Evolutionary conservation across 1,140 invertebrate species (phyloP).

Genomic region (Matsumurasca onukii): DNA sequence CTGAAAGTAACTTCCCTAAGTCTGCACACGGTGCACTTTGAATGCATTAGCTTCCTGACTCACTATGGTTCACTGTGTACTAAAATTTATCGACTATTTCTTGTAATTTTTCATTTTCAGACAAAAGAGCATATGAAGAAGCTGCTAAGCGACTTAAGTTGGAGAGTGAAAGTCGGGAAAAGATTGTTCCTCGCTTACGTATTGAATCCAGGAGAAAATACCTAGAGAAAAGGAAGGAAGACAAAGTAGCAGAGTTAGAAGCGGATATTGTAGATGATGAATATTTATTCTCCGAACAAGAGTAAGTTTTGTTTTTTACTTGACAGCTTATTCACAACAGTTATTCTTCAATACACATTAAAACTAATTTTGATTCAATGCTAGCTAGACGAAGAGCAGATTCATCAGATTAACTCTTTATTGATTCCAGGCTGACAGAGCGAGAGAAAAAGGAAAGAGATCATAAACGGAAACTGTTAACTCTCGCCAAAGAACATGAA

Average conservation of each 20-base stretch:
- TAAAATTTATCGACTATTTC: constrained; percentile 21
- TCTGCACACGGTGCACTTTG: not conserved
- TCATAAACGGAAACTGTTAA: constrained; percentile 89
- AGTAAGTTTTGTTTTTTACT: constrained; percentile 58
- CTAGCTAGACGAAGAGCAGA: not conserved
- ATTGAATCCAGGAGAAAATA: constrained; percentile 92
- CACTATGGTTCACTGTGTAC: not conserved
- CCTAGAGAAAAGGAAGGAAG: constrained; percentile 92
- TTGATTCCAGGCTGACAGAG: constrained; percentile 71
- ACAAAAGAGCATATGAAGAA: constrained; percentile 83
- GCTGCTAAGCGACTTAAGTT: constrained; percentile 89
- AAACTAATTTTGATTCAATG: no score
- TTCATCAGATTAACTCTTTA: not conserved
- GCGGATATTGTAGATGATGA: constrained; percentile 96
- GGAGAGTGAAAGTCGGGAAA: constrained; percentile 80
- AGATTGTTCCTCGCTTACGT: constrained; percentile 83
- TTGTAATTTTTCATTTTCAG: constrained; percentile 49
- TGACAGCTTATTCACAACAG: not conserved
- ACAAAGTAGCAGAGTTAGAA: constrained; percentile 95
- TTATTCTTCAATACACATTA: not conserved
- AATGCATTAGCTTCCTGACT: constrained; percentile 11
- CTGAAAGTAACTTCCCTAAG: no score
- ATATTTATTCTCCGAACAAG: constrained; percentile 86
- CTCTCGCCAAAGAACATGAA: constrained; percentile 94
- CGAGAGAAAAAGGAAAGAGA: constrained; percentile 80